A percentile compares a stretch with the other conserved stretches of the same genome.
These are phyloP conservation scores for Prunella himalayana DNA, from an alignment of 2,113 vertebrate genomes.

Conservation along the genomic window DNA sequence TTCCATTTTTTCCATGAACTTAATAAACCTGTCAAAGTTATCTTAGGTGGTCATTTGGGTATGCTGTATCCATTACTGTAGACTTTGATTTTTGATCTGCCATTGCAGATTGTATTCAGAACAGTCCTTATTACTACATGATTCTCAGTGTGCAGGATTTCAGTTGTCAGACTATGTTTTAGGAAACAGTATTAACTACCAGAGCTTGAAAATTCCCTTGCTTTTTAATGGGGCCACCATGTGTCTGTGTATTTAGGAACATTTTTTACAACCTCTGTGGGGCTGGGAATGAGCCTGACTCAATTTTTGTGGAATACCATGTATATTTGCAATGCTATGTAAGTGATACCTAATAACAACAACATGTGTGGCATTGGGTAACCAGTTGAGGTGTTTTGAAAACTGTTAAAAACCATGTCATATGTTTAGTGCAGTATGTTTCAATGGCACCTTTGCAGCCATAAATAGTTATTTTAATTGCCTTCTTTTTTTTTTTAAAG, in stretches of 20 bases:
- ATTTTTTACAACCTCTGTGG: background rate
- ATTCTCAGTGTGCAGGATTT: background rate
- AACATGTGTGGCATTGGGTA: background rate
- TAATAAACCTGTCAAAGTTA: background rate
- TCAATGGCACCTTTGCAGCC: background rate
- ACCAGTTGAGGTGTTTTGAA: background rate
- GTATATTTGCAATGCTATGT: background rate
- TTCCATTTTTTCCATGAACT: background rate
- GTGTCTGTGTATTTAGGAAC: background rate
- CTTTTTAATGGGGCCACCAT: background rate
- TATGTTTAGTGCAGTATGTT: background rate
- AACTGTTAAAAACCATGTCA: background rate
- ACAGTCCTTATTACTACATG: background rate
- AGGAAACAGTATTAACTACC: background rate
- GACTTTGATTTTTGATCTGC: background rate
- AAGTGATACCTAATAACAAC: background rate
- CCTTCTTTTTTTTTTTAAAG: background rate
- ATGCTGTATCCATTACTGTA: background rate
- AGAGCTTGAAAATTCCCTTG: background rate
- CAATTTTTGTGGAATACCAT: background rate
- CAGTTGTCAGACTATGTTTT: background rate
- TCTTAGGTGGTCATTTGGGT: background rate
- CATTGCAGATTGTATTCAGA: background rate
- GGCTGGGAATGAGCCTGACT: background rate
- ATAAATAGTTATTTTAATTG: background rate